Evolutionary conservation across 2,888 invertebrate species (phyloP).

Genomic region (Agrotis exclamationis): DNA sequence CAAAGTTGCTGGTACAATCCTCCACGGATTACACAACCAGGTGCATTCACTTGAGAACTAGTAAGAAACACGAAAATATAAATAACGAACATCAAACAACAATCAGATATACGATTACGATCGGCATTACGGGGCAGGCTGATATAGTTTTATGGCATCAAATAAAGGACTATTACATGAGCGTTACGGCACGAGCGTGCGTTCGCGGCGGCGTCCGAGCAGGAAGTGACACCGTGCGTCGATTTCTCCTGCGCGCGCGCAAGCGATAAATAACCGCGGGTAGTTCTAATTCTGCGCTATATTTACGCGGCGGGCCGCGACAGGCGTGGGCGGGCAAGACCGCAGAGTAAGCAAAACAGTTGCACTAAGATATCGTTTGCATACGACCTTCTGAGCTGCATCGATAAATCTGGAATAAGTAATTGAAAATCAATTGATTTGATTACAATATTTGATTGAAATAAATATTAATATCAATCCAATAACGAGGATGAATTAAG

Average conservation of each 20-base stretch:
- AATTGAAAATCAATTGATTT: conserved; percentile 48
- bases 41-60: conserved; percentile 52
- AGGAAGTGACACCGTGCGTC: conserved; percentile 82
- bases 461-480: conserved; percentile 30
- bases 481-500: conserved; percentile 6
- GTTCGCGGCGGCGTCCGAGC: conserved; percentile 76
- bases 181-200: conserved; percentile 70
- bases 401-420: conserved; percentile 52
- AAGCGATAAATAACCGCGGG: conserved; percentile 86
- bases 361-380: conserved; percentile 74
- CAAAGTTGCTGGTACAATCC: conserved; percentile 52
- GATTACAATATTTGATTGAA: conserved; percentile 54
- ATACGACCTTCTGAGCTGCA: conserved; percentile 56
- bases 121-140: conserved; percentile 62
- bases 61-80: conserved; percentile 59
- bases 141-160: conserved; percentile 80
- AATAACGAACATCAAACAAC: conserved; percentile 66
- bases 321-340: conserved; percentile 79
- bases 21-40: conserved; percentile 55
- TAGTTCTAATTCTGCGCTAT: conserved; percentile 88
- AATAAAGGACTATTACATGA: conserved; percentile 82
- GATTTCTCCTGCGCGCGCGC: conserved; percentile 72
- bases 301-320: conserved; percentile 82
- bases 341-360: conserved; percentile 78
- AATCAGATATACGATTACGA: conserved; percentile 71